These are phyloP conservation scores for Fragum whitleyi DNA, from an alignment of 2,888 invertebrate species.

Conservation along the genomic window DNA sequence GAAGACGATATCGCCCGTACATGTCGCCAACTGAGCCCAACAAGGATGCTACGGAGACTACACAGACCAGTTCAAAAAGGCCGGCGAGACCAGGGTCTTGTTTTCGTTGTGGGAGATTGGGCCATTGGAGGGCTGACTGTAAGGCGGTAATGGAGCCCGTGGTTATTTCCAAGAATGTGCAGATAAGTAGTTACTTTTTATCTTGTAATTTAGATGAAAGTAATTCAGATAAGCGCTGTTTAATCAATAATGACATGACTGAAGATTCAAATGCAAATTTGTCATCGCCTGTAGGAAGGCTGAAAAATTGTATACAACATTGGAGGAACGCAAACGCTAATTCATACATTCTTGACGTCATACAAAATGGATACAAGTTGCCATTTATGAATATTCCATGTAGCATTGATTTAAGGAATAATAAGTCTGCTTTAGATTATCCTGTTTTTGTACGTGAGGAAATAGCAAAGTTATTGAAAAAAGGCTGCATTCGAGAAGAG, in stretches of 20 bases:
- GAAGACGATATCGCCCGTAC: conserved; percentile 15
- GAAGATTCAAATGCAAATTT: too few species aligned
- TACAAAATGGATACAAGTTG: conserved; percentile 32
- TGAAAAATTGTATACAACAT: conserved; percentile 8
- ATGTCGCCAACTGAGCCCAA: not conserved
- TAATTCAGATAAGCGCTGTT: not conserved
- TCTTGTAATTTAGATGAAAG: not conserved
- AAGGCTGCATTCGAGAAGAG: conserved; percentile 33
- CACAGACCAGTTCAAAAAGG: not conserved
- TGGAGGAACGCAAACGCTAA: conserved; percentile 23
- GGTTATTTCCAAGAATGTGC: not conserved
- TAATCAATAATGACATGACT: too few species aligned
- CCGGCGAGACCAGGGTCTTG: too few species aligned
- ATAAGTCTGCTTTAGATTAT: conserved; percentile 41
- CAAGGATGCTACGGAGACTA: not conserved
- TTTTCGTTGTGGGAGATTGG: conserved; percentile 17
- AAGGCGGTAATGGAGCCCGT: not conserved
- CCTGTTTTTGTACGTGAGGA: conserved; percentile 31
- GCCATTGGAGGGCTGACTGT: conserved; percentile 45
- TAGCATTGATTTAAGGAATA: conserved; percentile 17
- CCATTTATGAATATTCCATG: conserved; percentile 28
- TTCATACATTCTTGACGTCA: conserved; percentile 17
- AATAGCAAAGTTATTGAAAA: conserved; percentile 29
- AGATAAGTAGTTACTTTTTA: conserved; percentile 32
- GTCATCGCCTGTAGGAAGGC: not conserved